Base-by-base conservation (phyloP, 2,888 invertebrate genomes). In the Agriotes lineatus region DNA sequence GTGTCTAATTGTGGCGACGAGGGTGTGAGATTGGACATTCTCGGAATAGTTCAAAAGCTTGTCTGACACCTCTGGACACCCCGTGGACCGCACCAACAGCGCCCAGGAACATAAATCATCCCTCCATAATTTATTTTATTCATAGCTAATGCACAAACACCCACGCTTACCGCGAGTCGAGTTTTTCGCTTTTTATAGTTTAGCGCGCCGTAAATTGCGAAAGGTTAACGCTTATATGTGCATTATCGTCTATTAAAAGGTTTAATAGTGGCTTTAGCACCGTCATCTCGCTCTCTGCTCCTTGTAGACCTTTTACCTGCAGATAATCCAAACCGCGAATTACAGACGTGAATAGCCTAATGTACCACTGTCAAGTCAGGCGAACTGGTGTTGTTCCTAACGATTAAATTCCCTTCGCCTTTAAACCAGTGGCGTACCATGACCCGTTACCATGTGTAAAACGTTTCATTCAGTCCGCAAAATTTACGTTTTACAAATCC, bases 11-110 rank as follows among this genome's bases (percentile, higher is more conserved):
- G 69, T 52, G 66, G 69, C 65, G 69, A 69, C 69, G 62, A 67
- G 69, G 71, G 71, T 69, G 68, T 71, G 66, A 65, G 66, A 68
- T 71, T 71, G 68, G 69, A 71, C 68, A 65, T 71, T 69, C 71
- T 71, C 71, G 71, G 71, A 69, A 69, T 66, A 69, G 66, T 71
- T 71, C 69, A 69, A 71, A 71, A 69, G 71, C 68, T 66, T 62
- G 65, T 62, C 64, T 64, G 71, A 71, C 71, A 68, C 68, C 71
- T 68, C 48, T 48, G 35, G 71, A 59, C 65, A 69, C 71, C 70
- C 71, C 69, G 69, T 69, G 65, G 71, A 54, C 62, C 64, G 50
- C 66, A 59, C 70, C 62, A 69, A 69, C 69, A 59, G 66, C 65
- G 63, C 62, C 45, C 52, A 64, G 45, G 59, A 65, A 66, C 61